Evolutionary conservation across 2,888 invertebrate species (phyloP).

Genomic region (Herminia tarsipennalis): DNA sequence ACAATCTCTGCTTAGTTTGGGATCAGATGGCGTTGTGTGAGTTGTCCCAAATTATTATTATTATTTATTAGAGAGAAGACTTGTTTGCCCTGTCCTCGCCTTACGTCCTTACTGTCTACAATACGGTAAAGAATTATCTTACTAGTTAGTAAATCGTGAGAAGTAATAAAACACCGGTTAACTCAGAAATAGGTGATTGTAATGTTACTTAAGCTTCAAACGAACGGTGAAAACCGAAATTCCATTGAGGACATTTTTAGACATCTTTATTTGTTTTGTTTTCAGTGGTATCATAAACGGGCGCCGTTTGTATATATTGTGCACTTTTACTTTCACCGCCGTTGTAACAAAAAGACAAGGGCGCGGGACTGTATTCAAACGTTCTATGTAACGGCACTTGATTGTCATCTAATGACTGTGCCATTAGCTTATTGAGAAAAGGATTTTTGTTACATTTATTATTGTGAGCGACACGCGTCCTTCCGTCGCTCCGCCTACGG

Average conservation of each 20-base stretch:
- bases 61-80: too few relatives aligned
- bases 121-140: not conserved
- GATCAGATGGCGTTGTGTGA: too few relatives aligned
- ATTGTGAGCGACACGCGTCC: slow-evolving; percentile 60
- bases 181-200: slow-evolving; percentile 13
- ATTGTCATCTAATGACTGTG: slow-evolving; percentile 63
- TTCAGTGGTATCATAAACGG: slow-evolving; percentile 49
- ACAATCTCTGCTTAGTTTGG: too few relatives aligned
- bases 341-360: slow-evolving; percentile 52
- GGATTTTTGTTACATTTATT: slow-evolving; percentile 48
- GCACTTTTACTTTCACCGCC: slow-evolving; percentile 72
- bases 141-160: not conserved
- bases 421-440: slow-evolving; percentile 56
- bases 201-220: slow-evolving; percentile 5
- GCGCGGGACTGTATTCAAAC: slow-evolving; percentile 51
- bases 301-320: slow-evolving; percentile 42
- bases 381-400: slow-evolving; percentile 62
- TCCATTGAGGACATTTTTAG: slow-evolving; percentile 34
- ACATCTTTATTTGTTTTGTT: slow-evolving; percentile 35
- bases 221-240: slow-evolving; percentile 16
- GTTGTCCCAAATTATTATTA: too few relatives aligned
- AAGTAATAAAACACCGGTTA: slow-evolving; percentile 6
- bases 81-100: too few relatives aligned
- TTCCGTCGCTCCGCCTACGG: slow-evolving; percentile 38
- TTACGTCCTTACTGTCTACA: too few relatives aligned